These are phyloP conservation scores for Cyphomyrus plagiostoma DNA, from an alignment of 2,113 vertebrate species.

Conservation along the genomic window DNA sequence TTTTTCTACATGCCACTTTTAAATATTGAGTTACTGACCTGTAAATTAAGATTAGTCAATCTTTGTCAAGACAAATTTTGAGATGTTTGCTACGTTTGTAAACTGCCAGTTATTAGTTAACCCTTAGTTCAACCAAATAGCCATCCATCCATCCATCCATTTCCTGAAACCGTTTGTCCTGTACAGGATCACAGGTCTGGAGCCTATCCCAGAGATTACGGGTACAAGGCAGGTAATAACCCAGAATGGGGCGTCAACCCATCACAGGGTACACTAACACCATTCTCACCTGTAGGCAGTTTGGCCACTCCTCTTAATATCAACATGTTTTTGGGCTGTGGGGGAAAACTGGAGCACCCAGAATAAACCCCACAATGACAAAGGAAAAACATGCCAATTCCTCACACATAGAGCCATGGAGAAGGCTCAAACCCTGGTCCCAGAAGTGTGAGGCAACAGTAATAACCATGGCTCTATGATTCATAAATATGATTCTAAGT, in stretches of 20 bases:
- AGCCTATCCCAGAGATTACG: not conserved
- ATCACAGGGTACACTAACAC: not conserved
- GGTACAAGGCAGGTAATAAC: not conserved
- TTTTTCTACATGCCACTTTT: not conserved
- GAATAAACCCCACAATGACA: not conserved
- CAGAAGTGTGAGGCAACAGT: not conserved
- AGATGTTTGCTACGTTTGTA: not conserved
- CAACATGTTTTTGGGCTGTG: not conserved
- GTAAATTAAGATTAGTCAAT: not conserved
- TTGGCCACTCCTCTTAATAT: not conserved
- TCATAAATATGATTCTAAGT: no score
- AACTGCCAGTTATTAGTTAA: not conserved
- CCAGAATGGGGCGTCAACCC: not conserved
- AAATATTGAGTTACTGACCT: not conserved
- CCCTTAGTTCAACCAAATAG: not conserved
- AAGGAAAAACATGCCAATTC: no score
- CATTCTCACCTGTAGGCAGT: not conserved
- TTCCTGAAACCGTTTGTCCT: not conserved
- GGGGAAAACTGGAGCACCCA: not conserved
- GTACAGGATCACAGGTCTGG: not conserved
- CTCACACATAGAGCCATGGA: no score
- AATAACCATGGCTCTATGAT: not conserved
- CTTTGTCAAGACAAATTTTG: not conserved
- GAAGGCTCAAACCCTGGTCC: no score
- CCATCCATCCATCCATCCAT: not conserved